Conservation (phyloP, 1,140 invertebrate species). For the Copidosoma floridanum region DNA sequence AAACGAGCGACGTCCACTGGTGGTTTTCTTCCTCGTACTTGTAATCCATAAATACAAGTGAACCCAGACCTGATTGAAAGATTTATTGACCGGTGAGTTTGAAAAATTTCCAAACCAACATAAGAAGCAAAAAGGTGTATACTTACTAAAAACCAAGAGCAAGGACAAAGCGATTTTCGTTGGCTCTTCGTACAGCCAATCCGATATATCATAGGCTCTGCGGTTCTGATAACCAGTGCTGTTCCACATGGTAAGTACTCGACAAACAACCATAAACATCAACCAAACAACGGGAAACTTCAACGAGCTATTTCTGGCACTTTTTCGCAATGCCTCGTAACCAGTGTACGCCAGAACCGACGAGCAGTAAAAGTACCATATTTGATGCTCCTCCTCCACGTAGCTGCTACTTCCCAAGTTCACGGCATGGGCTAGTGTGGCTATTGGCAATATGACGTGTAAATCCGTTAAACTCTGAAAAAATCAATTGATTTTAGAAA, state of each 20-base stretch:
- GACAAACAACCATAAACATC: slow-evolving; percentile 41
- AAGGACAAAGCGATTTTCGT: slow-evolving; percentile 57
- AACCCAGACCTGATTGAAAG: no score
- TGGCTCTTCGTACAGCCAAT: slow-evolving; percentile 63
- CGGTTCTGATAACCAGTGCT: slow-evolving; percentile 85
- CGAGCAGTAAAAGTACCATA: slow-evolving; percentile 80
- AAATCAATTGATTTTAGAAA: not conserved
- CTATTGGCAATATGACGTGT: slow-evolving; percentile 25
- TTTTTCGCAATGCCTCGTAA: slow-evolving; percentile 29
- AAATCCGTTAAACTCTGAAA: slow-evolving; percentile 6
- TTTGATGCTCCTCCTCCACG: slow-evolving; percentile 93
- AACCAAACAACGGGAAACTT: not conserved
- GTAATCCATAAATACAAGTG: no score
- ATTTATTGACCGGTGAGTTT: no score
- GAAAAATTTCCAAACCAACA: no score
- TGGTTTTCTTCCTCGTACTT: no score
- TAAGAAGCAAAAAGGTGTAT: no score
- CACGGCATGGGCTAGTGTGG: slow-evolving; percentile 42
- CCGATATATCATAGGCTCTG: slow-evolving; percentile 67
- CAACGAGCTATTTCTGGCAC: slow-evolving; percentile 4
- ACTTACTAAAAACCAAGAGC: slow-evolving; percentile 58
- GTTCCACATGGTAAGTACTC: slow-evolving; percentile 72
- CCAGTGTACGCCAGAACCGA: slow-evolving; percentile 49
- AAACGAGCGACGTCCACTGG: no score
- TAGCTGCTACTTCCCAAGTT: slow-evolving; percentile 71